phyloP scores from a whole-genome alignment of 2,113 vertebrate genomes.

The Oncorhynchus kisutch region DNA sequence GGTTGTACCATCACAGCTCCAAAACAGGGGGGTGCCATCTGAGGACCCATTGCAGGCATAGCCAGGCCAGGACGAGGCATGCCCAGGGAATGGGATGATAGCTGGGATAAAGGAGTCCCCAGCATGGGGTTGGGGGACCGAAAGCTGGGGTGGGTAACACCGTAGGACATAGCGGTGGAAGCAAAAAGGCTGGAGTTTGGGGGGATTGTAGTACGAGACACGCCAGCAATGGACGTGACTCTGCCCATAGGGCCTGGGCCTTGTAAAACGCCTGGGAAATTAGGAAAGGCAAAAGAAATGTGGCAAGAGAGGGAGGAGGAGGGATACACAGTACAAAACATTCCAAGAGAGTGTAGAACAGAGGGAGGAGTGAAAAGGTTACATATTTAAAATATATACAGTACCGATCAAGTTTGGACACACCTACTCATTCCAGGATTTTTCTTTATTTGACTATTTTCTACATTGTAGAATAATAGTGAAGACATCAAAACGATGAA shows the following conservation, averaged over 20 bases:
- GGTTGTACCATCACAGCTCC: slow-evolving; percentile 19
- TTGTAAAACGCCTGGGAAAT: slow-evolving; percentile 56
- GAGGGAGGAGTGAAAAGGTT: slow-evolving; percentile 45
- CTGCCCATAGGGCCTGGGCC: slow-evolving; percentile 2
- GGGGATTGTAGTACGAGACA: slow-evolving; percentile 10
- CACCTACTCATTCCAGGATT: too few species aligned
- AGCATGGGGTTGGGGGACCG: slow-evolving; percentile 56
- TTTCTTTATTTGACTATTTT: too few species aligned
- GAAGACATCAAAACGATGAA: too few species aligned
- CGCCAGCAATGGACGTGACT: slow-evolving; percentile 22
- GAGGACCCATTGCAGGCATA: slow-evolving; percentile 49
- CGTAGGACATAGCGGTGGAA: slow-evolving; percentile 14
- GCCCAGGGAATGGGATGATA: slow-evolving; percentile 3
- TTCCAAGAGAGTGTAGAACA: slow-evolving; percentile 51
- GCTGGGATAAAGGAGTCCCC: slow-evolving; percentile 28
- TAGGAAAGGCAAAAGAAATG: slow-evolving; percentile 26
- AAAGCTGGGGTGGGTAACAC: slow-evolving; percentile 37
- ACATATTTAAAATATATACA: slow-evolving; percentile 24
- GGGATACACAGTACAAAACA: slow-evolving; percentile 38
- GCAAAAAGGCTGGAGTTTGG: slow-evolving; percentile 6
- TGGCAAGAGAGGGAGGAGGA: not conserved
- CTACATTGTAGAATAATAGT: too few species aligned
- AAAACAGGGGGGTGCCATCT: slow-evolving; percentile 24
- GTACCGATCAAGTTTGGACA: too few species aligned
- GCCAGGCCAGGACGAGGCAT: slow-evolving; percentile 24